A percentile compares a stretch with the other conserved stretches of the same genome.
phyloP scores from a whole-genome alignment of 2,797 vertebrate species.

The Ctenochaetus hawaiiensis region DNA sequence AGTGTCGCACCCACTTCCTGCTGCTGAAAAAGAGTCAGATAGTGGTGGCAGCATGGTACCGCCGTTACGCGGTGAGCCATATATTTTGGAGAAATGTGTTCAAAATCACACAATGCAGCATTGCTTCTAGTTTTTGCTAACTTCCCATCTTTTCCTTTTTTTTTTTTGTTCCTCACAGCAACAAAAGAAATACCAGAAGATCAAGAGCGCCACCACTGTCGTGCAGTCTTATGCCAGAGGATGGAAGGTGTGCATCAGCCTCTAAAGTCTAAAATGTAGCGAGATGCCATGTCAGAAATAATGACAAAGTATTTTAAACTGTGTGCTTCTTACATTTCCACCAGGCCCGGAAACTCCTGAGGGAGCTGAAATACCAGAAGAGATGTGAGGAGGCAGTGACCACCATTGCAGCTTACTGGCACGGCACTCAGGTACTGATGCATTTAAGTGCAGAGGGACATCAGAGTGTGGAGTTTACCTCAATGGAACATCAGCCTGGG shows the following conservation, averaged over 20 bases:
- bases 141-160: conserved; percentile 16
- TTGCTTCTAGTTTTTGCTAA: conserved; percentile 29
- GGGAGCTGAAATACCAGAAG: conserved; percentile 95
- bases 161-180: conserved; percentile 83
- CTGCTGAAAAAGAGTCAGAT: conserved; percentile 94
- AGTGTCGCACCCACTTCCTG: conserved; percentile 91
- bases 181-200: conserved; percentile 93
- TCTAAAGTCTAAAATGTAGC: background rate
- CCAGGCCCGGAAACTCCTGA: conserved; percentile 93
- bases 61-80: conserved; percentile 91
- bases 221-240: conserved; percentile 96
- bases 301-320: background rate
- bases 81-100: background rate
- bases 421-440: conserved; percentile 92
- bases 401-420: conserved; percentile 95
- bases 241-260: conserved; percentile 90
- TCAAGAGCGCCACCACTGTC: conserved; percentile 90
- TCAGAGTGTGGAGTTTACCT: conserved; percentile 21
- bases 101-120: background rate
- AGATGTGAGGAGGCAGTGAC: conserved; percentile 93
- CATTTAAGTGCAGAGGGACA: conserved; percentile 3
- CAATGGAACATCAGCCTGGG: background rate
- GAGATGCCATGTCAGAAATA: background rate
- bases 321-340: conserved; percentile 24
- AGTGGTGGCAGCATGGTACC: conserved; percentile 93